A percentile compares a stretch with the other conserved stretches of the same genome.
phyloP scores from a whole-genome alignment of 2,797 vertebrate species.

The Eleutherodactylus coqui region DNA sequence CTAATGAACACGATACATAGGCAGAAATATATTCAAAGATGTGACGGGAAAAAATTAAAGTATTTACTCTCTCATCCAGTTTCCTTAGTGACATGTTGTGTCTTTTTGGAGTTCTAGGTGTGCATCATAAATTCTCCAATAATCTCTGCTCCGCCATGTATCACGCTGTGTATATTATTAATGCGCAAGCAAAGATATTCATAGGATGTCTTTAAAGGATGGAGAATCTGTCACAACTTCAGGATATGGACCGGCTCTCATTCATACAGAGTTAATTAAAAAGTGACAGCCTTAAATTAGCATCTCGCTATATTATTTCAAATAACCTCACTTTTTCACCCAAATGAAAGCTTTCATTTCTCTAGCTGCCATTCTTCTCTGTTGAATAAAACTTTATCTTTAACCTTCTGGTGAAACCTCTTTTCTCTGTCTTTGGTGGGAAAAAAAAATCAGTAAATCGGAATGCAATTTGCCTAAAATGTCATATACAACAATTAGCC shows the following conservation, averaged over 20 bases:
- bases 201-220: constrained; percentile 65
- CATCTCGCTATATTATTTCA: constrained; percentile 72
- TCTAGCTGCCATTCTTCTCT: constrained; percentile 65
- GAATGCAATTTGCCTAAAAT: constrained; percentile 19
- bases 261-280: constrained; percentile 73
- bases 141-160: constrained; percentile 56
- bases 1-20: constrained; percentile 51
- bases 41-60: constrained; percentile 16
- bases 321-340: constrained; percentile 72
- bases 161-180: constrained; percentile 60
- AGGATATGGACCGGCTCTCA: constrained; percentile 67
- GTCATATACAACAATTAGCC: too few species aligned
- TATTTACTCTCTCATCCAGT: constrained; percentile 45
- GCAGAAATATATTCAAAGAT: constrained; percentile 39
- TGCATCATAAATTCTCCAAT: constrained; percentile 58
- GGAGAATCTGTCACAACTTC: constrained; percentile 69
- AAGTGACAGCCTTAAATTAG: constrained; percentile 73
- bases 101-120: constrained; percentile 47
- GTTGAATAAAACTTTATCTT: constrained; percentile 66
- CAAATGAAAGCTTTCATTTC: constrained; percentile 72
- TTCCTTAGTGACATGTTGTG: constrained; percentile 47
- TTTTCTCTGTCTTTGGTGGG: constrained; percentile 64
- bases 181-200: constrained; percentile 66
- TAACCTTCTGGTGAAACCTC: constrained; percentile 65
- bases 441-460: background rate